A percentile compares a stretch with the other conserved stretches of the same genome.
phyloP scores from a whole-genome alignment of 2,797 vertebrate genomes.

The Muscicapa comitata region DNA sequence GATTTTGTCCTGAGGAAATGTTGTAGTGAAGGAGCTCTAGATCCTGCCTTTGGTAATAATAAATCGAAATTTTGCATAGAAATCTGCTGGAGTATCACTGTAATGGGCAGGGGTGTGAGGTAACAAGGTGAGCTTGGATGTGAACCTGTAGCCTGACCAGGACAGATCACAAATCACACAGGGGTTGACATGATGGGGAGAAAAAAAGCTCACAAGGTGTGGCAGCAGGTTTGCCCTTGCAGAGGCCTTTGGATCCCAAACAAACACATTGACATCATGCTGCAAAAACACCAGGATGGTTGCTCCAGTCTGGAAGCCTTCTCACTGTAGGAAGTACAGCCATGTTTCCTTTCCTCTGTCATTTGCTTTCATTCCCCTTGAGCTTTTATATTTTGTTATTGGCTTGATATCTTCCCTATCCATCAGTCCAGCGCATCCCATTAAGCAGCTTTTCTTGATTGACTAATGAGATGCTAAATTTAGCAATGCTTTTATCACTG shows the following conservation, averaged over 20 bases:
- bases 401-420: background rate
- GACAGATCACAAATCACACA: background rate
- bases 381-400: background rate
- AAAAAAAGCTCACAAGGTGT: background rate
- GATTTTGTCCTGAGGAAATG: background rate
- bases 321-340: background rate
- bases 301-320: background rate
- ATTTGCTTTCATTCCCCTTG: background rate
- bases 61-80: background rate
- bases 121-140: background rate
- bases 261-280: background rate
- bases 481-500: background rate
- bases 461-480: conserved; percentile 41
- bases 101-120: background rate
- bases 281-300: background rate
- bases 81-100: background rate
- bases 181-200: background rate
- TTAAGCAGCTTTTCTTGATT: conserved; percentile 41
- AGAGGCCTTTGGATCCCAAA: background rate
- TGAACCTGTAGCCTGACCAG: background rate
- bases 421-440: background rate
- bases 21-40: background rate
- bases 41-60: background rate
- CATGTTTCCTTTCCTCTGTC: background rate
- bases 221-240: background rate